Base-by-base conservation (phyloP, 35 echinoderm and acorn worm species). In the Diadema setosum region DNA sequence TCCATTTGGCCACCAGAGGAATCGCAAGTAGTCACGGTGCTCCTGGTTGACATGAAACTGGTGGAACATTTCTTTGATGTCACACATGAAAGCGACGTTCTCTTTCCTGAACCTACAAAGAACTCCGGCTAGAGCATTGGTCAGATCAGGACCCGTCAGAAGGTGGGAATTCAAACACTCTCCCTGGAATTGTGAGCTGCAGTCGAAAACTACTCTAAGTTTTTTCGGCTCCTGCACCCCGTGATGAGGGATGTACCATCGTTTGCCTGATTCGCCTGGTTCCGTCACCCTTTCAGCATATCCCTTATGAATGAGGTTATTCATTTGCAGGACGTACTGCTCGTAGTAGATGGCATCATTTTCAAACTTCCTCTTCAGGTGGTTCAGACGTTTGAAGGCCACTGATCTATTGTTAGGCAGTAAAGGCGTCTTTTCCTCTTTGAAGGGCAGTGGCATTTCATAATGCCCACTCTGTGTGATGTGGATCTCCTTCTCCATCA, bases 391-490 rank as follows among this genome's bases (percentile, higher is more conserved):
- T 25, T 14, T 58, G 2, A 3, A 3, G 3, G 55, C 55, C 55
- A 58, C 26, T 16, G 14, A 58, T 14, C 14, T 58, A 25, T 58
- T 58, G 12, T 52, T 52, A 20, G 48, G 48, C 48, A 52, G 48
- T 52, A 52, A 8, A 52, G 48, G 20, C 20, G 20, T 20, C 48
- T 52, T 20, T 52, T 52, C 48, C 48, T 52, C 60, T 45, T 85
- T 96, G 70, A 96, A 92, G 14, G 94, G 81, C 5, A 96, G 65
- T 36, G 94, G 94, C 90, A 96, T 96, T 17, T 82, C 59, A 49
- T 92, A 92, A 39, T 92, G 86, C 4, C 84, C 81, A 50, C 86
- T 82, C 39, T 36, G 25, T 42, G 45, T 36, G 12, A 74, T 59
- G 32, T 81, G 85, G 37, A 96, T 89, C 33, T 83, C 94, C 46